Percentiles rank a stretch among this genome's conserved stretches.
Evolutionary conservation across 2,113 vertebrate genomes (phyloP).

Genomic region (Nothobranchius kuhntae): DNA sequence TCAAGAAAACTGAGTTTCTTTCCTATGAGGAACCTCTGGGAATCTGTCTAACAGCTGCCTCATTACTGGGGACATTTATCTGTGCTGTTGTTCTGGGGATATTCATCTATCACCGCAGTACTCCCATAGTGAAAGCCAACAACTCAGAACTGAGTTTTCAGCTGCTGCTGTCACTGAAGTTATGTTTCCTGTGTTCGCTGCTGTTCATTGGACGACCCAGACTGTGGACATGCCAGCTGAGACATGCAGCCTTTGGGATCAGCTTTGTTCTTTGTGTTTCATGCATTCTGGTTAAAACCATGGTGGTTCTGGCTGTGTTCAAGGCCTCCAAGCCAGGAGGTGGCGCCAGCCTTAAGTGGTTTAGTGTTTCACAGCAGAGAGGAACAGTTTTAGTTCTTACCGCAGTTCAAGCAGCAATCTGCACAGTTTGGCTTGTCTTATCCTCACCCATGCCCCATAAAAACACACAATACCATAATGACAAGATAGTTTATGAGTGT

Average conservation of each 20-base stretch:
- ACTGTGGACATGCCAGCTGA: conserved; percentile 43
- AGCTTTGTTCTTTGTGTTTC: conserved; percentile 55
- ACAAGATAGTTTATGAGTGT: conserved; percentile 72
- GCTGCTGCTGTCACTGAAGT: conserved; percentile 67
- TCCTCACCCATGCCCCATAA: conserved; percentile 56
- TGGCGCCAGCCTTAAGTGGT: conserved; percentile 12
- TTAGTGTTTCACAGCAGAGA: conserved; percentile 64
- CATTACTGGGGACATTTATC: conserved; percentile 59
- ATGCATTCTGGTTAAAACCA: conserved; percentile 51
- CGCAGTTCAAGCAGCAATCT: conserved; percentile 63
- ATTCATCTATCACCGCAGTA: conserved; percentile 53
- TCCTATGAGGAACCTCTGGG: conserved; percentile 66
- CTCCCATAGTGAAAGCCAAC: conserved; percentile 71
- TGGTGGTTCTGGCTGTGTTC: conserved; percentile 66
- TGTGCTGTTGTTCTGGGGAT: conserved; percentile 49
- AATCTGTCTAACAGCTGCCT: conserved; percentile 52
- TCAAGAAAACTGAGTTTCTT: conserved; percentile 67
- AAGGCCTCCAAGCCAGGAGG: conserved; percentile 67
- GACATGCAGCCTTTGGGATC: conserved; percentile 57
- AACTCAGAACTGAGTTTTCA: conserved; percentile 78
- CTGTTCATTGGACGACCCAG: conserved; percentile 56
- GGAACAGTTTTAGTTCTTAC: conserved; percentile 61
- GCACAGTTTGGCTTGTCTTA: conserved; percentile 62
- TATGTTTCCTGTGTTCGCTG: conserved; percentile 76
- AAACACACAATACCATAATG: conserved; percentile 56